Evolutionary conservation across 2,797 vertebrate genomes (phyloP).

Genomic region (Halcyon leucocephala): DNA sequence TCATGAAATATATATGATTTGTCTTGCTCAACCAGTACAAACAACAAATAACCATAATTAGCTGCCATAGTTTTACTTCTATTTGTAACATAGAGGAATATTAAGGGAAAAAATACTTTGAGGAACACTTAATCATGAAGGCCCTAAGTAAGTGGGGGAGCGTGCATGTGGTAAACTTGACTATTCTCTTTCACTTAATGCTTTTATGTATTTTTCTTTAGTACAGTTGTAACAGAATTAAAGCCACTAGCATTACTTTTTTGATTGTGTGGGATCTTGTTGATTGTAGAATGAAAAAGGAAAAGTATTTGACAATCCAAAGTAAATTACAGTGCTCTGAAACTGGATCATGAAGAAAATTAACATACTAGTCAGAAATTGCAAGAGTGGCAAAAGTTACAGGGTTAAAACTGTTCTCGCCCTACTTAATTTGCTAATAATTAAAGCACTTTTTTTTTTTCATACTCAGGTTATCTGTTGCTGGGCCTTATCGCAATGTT

Average conservation of each 20-base stretch:
- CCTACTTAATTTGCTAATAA: not conserved
- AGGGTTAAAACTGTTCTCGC: not conserved
- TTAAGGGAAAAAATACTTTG: not conserved
- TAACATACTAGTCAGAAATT: not conserved
- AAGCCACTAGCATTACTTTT: not conserved
- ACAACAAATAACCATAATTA: not conserved
- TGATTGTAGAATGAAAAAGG: not conserved
- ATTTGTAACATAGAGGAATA: not conserved
- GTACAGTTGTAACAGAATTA: not conserved
- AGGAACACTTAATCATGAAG: not conserved
- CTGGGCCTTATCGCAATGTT: conserved; percentile 94
- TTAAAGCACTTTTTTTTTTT: not conserved
- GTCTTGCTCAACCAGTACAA: not conserved
- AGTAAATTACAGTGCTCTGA: not conserved
- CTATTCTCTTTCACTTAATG: not conserved
- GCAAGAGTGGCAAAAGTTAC: not conserved
- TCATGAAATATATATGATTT: not conserved
- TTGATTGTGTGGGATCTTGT: not conserved
- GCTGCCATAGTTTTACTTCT: not conserved
- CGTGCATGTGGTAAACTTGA: not conserved
- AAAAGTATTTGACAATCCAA: not conserved
- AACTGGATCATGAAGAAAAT: not conserved
- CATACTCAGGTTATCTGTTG: conserved; percentile 88
- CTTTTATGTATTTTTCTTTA: not conserved
- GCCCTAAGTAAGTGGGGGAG: not conserved